phyloP scores from a whole-genome alignment of 1,140 invertebrate genomes.

The Pomacea maculata region DNA sequence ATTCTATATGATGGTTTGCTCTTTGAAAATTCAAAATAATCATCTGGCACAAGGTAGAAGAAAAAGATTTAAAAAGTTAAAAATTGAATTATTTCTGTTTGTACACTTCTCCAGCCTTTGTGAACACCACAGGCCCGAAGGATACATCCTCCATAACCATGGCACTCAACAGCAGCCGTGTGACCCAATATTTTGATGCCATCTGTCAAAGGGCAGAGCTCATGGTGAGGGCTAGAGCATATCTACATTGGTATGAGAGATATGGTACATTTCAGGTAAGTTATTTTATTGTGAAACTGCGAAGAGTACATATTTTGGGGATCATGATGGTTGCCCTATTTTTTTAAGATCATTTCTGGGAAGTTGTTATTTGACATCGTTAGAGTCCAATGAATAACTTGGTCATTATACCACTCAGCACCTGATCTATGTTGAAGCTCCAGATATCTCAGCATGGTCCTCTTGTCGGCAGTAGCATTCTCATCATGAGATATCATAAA shows the following conservation, averaged over 20 bases:
- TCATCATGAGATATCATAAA: too few species aligned
- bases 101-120: slow-evolving; percentile 32
- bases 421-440: not conserved
- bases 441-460: not conserved
- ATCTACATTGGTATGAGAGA: slow-evolving; percentile 59
- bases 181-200: slow-evolving; percentile 44
- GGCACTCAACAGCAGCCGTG: slow-evolving; percentile 48
- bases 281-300: not conserved
- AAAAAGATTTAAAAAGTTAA: not conserved
- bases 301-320: too few species aligned
- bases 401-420: too few species aligned
- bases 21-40: not conserved
- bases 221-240: slow-evolving; percentile 54
- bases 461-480: too few species aligned
- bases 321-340: not conserved
- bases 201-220: slow-evolving; percentile 44
- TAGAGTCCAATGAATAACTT: not conserved
- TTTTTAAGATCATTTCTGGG: too few species aligned
- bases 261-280: slow-evolving; percentile 49
- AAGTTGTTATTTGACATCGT: too few species aligned
- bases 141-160: slow-evolving; percentile 47
- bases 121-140: slow-evolving; percentile 31
- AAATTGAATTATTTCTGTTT: slow-evolving; percentile 1
- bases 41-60: not conserved
- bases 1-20: not conserved